phyloP scores from a whole-genome alignment of 2,888 invertebrate species.

The Anagyrus pseudococci region DNA sequence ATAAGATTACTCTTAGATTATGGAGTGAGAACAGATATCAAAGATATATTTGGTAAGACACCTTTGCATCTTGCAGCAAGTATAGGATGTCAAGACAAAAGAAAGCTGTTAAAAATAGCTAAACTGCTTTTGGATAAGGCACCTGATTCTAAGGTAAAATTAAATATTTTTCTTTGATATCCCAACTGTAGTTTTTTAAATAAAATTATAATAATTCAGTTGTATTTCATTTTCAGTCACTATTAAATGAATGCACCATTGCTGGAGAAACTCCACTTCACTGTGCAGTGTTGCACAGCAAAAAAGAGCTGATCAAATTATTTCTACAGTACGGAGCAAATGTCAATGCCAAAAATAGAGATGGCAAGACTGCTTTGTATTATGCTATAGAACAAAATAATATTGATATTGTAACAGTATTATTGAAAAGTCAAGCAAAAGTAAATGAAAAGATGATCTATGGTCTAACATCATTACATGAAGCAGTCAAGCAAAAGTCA shows the following conservation, averaged over 20 bases:
- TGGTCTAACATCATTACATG: conserved; percentile 70
- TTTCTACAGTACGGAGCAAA: conserved; percentile 25
- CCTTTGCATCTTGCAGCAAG: conserved; percentile 15
- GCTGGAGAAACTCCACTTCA: conserved; percentile 24
- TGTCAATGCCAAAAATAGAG: conserved; percentile 18
- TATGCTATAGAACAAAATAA: conserved; percentile 47
- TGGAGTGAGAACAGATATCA: conserved; percentile 9
- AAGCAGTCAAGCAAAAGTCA: conserved; percentile 44
- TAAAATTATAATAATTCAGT: background rate
- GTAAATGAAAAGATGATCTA: conserved; percentile 71
- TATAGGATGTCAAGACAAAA: conserved; percentile 8
- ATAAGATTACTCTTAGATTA: conserved; percentile 14
- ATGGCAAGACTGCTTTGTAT: conserved; percentile 24
- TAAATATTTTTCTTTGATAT: background rate
- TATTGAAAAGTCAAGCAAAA: conserved; percentile 66
- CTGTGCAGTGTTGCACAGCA: conserved; percentile 13
- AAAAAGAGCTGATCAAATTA: conserved; percentile 9
- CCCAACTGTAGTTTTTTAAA: background rate
- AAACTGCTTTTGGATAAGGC: conserved; percentile 14
- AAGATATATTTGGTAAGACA: conserved; percentile 21
- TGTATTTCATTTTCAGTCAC: conserved; percentile 13
- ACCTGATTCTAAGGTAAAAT: conserved; percentile 18
- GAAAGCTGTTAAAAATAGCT: conserved; percentile 7
- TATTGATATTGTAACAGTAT: conserved; percentile 60
- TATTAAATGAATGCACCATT: conserved; percentile 20